These are phyloP conservation scores for Limulus polyphemus DNA, from an alignment of 2,888 invertebrate genomes.

Conservation along the genomic window DNA sequence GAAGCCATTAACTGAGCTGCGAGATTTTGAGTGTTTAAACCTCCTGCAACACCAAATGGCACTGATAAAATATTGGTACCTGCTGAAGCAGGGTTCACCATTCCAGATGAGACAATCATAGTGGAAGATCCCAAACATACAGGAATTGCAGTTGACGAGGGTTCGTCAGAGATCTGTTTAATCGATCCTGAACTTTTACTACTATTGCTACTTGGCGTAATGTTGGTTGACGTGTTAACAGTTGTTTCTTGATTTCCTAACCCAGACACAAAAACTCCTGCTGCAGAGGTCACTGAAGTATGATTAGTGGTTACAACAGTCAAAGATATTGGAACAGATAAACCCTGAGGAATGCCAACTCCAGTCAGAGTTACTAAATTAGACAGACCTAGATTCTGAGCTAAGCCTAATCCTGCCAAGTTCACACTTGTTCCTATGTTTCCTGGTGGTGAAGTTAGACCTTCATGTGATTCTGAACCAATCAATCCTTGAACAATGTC, in stretches of 20 bases:
- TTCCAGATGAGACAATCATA: too few species aligned
- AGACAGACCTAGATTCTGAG: constrained; percentile 7
- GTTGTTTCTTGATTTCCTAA: neutral
- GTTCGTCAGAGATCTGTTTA: neutral
- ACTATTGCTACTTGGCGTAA: neutral
- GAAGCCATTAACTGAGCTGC: constrained; percentile 5
- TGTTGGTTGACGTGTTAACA: neutral
- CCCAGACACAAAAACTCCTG: neutral
- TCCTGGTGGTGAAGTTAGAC: too few species aligned
- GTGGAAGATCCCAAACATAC: too few species aligned
- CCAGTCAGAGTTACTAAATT: constrained; percentile 9
- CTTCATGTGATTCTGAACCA: neutral
- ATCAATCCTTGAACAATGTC: too few species aligned
- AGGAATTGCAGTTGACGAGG: too few species aligned
- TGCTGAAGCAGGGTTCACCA: neutral
- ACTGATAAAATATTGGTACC: constrained; percentile 7
- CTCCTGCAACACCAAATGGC: constrained; percentile 5
- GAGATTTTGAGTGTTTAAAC: constrained; percentile 5
- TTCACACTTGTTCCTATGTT: too few species aligned
- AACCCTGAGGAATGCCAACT: constrained; percentile 1
- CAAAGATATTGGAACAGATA: constrained; percentile 12
- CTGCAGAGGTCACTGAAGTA: neutral
- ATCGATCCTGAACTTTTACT: neutral
- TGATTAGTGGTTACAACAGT: neutral
- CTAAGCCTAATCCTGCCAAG: neutral